Base-by-base conservation (phyloP, 2,797 vertebrate genomes). In the Hozukius guyotensis region DNA sequence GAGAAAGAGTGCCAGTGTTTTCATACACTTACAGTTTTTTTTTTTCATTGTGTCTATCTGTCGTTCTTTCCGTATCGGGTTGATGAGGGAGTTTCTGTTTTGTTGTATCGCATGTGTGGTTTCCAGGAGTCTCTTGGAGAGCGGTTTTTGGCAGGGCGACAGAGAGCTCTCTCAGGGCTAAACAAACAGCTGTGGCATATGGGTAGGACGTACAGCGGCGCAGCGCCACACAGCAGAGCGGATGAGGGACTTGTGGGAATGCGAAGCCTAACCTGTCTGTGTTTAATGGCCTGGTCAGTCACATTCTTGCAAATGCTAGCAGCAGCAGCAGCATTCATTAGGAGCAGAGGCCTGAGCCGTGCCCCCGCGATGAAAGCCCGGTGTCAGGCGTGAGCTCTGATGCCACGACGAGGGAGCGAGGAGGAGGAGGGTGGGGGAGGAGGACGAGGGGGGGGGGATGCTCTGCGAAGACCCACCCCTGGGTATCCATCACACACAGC, bases 401-500 rank as follows among this genome's bases (percentile, higher is more conserved):
- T 94, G 91, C 89, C 89, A 88, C 38, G 42, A 38, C 46, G 25
- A 88, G 83, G 80, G 85, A 93, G 86, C 31, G 20, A 31, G 69
- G 55, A 63, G 76, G 77, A 72, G 67, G 69, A 14, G 66, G 56
- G 66, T 6, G 16, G 16, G 14, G 34, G 57, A 46, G 42, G 42
- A 49, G 42, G 42, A 49, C 16, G 61, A 3, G 38, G 24, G 72
- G 22, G 68, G 63, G 68, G 63, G 77, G 72, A 12, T 68, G 66
- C 86, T 86, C 90, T 88, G 88, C 88, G 75, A 91, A 90, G 91
- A 93, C 91, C 89, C 88, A 95, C 94, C 95, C 94, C 91, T 95
- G 95, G 95, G 94, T 94, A 94, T 95, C 94, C 91, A 94, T 94
- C 92, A 93, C 92, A 95, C 92, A 90, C 93, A 95, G 90, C 81